phyloP scores from a whole-genome alignment of 1,140 invertebrate species.

The Eubasilissa regina region DNA sequence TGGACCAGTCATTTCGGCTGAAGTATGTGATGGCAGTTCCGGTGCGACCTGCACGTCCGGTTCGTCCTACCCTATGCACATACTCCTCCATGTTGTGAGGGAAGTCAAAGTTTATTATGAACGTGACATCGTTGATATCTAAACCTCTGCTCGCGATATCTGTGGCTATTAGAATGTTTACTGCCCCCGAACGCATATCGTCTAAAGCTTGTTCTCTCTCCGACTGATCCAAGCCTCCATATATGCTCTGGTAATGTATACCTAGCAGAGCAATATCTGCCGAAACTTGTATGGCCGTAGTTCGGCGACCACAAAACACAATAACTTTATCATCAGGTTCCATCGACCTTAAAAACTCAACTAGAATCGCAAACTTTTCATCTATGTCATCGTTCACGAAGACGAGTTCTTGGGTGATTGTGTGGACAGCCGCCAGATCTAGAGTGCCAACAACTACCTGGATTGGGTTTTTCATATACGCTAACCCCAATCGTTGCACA shows the following conservation, averaged over 20 bases:
- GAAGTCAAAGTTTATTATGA: conserved; percentile 89
- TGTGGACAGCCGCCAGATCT: conserved; percentile 88
- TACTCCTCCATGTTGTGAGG: conserved; percentile 93
- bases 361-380: conserved; percentile 64
- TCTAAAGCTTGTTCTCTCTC: conserved; percentile 90
- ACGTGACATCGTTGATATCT: conserved; percentile 94
- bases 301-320: conserved; percentile 90
- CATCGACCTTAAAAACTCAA: conserved; percentile 79
- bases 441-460: conserved; percentile 91
- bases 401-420: conserved; percentile 83
- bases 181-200: conserved; percentile 84
- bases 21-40: conserved; percentile 88
- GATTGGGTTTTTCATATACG: conserved; percentile 90
- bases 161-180: conserved; percentile 92
- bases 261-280: conserved; percentile 82
- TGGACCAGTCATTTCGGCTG: conserved; percentile 84
- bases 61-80: conserved; percentile 90
- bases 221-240: conserved; percentile 90
- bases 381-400: conserved; percentile 79
- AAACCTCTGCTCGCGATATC: conserved; percentile 94
- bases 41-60: conserved; percentile 88
- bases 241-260: conserved; percentile 83
- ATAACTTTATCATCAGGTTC: conserved; percentile 84
- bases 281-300: conserved; percentile 84
- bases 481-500: conserved; percentile 85